phyloP scores from a whole-genome alignment of 2,797 vertebrate species.

The Premnoplex brunnescens region DNA sequence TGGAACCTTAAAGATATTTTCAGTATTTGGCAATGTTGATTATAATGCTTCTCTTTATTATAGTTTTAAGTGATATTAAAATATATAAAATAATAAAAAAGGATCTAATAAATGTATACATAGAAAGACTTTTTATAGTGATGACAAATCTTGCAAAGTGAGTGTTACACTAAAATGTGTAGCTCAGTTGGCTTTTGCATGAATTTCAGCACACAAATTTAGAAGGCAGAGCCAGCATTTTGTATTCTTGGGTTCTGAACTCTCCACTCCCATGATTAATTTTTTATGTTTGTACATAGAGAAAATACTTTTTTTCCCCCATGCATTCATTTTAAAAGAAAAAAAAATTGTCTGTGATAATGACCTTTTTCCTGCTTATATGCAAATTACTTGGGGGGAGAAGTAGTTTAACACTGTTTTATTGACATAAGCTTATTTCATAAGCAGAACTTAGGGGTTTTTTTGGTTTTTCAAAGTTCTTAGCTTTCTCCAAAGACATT shows the following conservation, averaged over 20 bases:
- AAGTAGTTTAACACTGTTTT: not conserved
- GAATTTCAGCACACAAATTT: not conserved
- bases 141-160: not conserved
- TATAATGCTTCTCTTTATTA: not conserved
- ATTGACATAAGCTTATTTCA: not conserved
- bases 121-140: not conserved
- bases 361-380: not conserved
- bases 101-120: not conserved
- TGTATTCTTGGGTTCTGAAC: not conserved
- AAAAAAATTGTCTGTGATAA: not conserved
- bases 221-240: not conserved
- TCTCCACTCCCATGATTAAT: not conserved
- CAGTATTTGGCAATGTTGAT: not conserved
- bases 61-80: not conserved
- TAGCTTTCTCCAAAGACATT: not conserved
- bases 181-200: not conserved
- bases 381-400: not conserved
- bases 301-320: not conserved
- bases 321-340: not conserved
- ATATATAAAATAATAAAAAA: not conserved
- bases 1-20: rapidly evolving
- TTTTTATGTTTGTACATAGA: not conserved
- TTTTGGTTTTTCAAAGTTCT: too few species aligned
- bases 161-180: not conserved
- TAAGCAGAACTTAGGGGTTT: not conserved